A percentile compares a stretch with the other conserved stretches of the same genome.
Evolutionary conservation across 1,140 invertebrate genomes (phyloP).

Genomic region (Drosophila repleta): DNA sequence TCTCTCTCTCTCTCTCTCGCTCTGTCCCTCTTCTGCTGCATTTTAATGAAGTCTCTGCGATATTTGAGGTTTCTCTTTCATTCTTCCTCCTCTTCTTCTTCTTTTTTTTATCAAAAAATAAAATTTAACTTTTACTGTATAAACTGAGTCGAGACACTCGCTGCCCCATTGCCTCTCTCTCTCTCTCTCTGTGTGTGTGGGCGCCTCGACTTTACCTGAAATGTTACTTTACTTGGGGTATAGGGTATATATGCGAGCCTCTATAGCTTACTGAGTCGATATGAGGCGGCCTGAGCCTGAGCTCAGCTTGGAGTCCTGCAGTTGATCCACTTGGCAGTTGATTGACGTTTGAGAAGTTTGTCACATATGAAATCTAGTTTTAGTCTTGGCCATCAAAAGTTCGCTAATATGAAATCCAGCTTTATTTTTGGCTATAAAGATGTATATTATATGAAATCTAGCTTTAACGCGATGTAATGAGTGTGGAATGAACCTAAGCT

Average conservation of each 20-base stretch:
- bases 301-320: no score
- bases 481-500: no score
- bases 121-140: slow-evolving; percentile 44
- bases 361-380: no score
- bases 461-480: no score
- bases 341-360: no score
- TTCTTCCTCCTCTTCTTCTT: slow-evolving; percentile 1
- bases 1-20: slow-evolving; percentile 34
- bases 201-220: slow-evolving; percentile 7
- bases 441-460: no score
- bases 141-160: slow-evolving; percentile 5
- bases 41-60: slow-evolving; percentile 12
- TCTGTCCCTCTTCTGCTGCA: slow-evolving; percentile 11
- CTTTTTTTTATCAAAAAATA: slow-evolving; percentile 26
- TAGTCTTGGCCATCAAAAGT: no score
- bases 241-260: neutral
- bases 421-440: no score
- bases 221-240: neutral
- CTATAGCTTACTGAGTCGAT: no score
- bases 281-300: no score
- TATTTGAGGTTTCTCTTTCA: slow-evolving; percentile 9
- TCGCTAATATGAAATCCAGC: no score
- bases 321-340: no score
- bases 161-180: slow-evolving; percentile 15
- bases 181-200: slow-evolving; percentile 37